These are phyloP conservation scores for Proctacanthus coquilletti DNA, from an alignment of 1,140 invertebrate species.

Conservation along the genomic window DNA sequence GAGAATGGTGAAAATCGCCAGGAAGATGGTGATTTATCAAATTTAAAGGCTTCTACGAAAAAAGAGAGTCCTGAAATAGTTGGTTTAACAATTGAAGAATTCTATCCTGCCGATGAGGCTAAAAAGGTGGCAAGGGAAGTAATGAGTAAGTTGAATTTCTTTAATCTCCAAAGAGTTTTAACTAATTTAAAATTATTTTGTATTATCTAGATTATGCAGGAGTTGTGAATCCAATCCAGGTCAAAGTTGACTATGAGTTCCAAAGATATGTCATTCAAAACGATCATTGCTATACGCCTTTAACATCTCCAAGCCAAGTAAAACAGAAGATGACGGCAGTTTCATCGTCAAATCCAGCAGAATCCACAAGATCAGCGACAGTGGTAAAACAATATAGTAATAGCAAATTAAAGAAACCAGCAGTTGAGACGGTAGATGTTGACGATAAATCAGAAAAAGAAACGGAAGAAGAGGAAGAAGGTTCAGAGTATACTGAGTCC, in stretches of 20 bases:
- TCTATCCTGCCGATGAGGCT: conserved; percentile 20
- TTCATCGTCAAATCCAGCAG: conserved; percentile 14
- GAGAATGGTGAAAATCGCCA: conserved; percentile 11
- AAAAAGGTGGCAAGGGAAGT: conserved; percentile 25
- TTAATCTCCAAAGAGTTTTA: conserved; percentile 1
- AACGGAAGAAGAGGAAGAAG: conserved; percentile 16
- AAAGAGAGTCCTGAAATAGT: conserved; percentile 24
- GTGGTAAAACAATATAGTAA: background rate
- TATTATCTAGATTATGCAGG: conserved; percentile 27
- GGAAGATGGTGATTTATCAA: conserved; percentile 3
- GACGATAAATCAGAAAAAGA: background rate
- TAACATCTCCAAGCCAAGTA: conserved; percentile 37
- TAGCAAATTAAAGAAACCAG: background rate
- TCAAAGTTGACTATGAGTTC: conserved; percentile 20
- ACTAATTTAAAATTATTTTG: conserved; percentile 29
- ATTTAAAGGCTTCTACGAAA: background rate
- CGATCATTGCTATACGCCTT: conserved; percentile 50
- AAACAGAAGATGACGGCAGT: conserved; percentile 19
- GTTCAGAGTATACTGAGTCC: conserved; percentile 24
- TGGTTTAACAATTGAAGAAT: conserved; percentile 22
- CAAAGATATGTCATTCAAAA: conserved; percentile 35
- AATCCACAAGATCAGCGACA: conserved; percentile 9
- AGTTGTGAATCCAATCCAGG: conserved; percentile 14
- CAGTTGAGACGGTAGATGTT: background rate
- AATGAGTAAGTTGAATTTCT: conserved; percentile 15